Evolutionary conservation across 1,140 invertebrate species (phyloP), one percentile per base, ranked within the genome.

Genomic region (Philopotamus ludificatus): DNA sequence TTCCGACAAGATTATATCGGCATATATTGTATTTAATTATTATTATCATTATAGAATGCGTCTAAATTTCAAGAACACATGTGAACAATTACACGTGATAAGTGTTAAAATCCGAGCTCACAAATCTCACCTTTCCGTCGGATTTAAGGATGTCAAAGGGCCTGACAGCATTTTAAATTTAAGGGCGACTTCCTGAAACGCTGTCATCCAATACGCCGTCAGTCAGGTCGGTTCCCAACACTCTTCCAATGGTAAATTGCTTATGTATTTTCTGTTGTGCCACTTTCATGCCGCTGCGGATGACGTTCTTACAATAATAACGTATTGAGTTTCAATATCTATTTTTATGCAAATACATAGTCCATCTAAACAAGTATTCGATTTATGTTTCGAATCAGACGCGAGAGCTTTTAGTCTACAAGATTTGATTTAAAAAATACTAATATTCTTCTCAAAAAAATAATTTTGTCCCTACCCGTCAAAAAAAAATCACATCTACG

Each of bases 221-320:
- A 4, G 26, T n/a, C n/a, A n/a, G n/a, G n/a, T n/a, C n/a, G n/a
- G n/a, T n/a, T n/a, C n/a, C n/a, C n/a, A 50, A 26, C 28, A 10
- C 20, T 23, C 12, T 42, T 58, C 41, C 16, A 9, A 25, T 20
- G 34, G 12, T 44, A 18, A 10, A 50, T 54, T n/a, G n/a, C n/a
- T n/a, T n/a, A n/a, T n/a, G n/a, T n/a, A n/a, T n/a, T n/a, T n/a
- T n/a, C 34, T 54, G 21, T 12, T 28, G 34, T 44, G 22, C 50
- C 20, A 51, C 49, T 54, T 63, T 63, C 59, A 16, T 23, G 16
- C 22, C 23, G 18, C 16, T 3, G 15, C 39, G 55, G 61, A 60
- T 59, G 62, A 64, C 25, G 51, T 21, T 45, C 59, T 63, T 69
- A 65, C 44, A 69, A 69, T 69, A 69, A 69, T 69, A 69, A 63